Evolutionary conservation across 1,140 invertebrate species (phyloP).

Genomic region (Aphaenogaster rudis): DNA sequence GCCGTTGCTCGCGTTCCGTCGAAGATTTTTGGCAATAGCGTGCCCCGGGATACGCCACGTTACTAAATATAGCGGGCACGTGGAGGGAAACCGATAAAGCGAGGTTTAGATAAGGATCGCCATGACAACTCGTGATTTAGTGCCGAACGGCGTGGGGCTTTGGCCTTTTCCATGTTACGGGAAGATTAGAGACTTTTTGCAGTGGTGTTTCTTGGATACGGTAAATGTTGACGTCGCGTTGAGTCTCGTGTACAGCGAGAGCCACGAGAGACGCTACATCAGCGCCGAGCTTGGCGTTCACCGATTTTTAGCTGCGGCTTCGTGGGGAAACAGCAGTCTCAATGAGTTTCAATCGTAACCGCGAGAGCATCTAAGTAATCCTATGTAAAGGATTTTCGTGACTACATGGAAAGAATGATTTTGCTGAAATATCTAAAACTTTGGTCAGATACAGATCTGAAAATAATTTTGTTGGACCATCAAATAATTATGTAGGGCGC

Average conservation of each 20-base stretch:
- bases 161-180: not conserved
- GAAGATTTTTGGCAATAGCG: slow-evolving; percentile 10
- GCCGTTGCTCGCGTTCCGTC: not conserved
- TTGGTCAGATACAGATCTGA: too few relatives aligned
- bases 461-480: too few relatives aligned
- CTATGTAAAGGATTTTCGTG: slow-evolving; percentile 1
- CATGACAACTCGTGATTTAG: slow-evolving; percentile 5
- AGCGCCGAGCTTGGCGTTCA: not conserved
- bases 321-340: not conserved
- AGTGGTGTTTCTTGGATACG: not conserved
- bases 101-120: slow-evolving; percentile 10
- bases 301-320: not conserved
- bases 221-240: not conserved
- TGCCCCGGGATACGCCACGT: not conserved
- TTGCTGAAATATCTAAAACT: too few relatives aligned
- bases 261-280: not conserved
- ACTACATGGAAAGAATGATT: too few relatives aligned
- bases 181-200: not conserved
- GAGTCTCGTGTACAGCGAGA: not conserved
- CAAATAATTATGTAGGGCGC: too few relatives aligned
- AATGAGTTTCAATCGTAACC: not conserved
- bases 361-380: not conserved
- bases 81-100: not conserved
- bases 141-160: not conserved
- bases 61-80: not conserved